These are phyloP conservation scores for Busseola fusca DNA, from an alignment of 2,888 invertebrate species.

Conservation along the genomic window DNA sequence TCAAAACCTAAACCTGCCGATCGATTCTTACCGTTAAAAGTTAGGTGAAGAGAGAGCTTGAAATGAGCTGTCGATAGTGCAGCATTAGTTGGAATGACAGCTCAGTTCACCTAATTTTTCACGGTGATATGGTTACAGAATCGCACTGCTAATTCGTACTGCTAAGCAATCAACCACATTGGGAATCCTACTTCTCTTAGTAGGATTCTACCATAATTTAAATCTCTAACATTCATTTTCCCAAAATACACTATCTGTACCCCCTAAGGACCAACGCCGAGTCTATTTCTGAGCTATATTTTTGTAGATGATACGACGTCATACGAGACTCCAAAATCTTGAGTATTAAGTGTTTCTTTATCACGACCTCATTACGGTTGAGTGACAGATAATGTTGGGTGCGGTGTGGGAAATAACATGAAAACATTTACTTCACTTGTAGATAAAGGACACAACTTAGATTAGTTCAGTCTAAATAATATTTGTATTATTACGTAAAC, in stretches of 20 bases:
- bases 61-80: no score
- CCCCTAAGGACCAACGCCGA: constrained; percentile 41
- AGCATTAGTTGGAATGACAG: no score
- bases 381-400: constrained; percentile 54
- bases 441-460: constrained; percentile 36
- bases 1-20: neutral
- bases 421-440: constrained; percentile 35
- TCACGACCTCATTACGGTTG: constrained; percentile 54
- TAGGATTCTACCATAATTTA: neutral
- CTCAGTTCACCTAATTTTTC: no score
- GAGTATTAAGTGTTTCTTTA: constrained; percentile 45
- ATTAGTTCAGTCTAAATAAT: constrained; percentile 9
- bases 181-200: neutral
- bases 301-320: constrained; percentile 25
- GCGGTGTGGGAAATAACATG: constrained; percentile 47
- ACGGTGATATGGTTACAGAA: no score
- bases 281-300: constrained; percentile 43
- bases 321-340: constrained; percentile 28
- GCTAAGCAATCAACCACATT: neutral
- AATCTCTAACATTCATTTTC: constrained; percentile 1
- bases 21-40: no score
- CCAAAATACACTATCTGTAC: constrained; percentile 21
- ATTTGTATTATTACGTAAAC: neutral
- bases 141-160: no score
- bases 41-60: no score